phyloP scores from a whole-genome alignment of 2,888 invertebrate genomes.

The Nephrocerus scutellatus region DNA sequence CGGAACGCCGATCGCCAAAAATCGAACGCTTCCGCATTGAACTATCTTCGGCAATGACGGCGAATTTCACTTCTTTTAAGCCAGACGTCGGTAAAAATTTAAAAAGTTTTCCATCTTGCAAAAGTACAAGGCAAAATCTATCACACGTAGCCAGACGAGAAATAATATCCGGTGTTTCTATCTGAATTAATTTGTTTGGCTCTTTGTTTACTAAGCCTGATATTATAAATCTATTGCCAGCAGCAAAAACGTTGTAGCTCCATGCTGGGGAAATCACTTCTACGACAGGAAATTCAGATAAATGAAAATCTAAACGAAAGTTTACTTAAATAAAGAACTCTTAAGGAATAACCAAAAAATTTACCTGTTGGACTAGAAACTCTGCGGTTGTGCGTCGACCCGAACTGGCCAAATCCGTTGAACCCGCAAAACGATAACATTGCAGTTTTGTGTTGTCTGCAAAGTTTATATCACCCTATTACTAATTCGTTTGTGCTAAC shows the following conservation, averaged over 20 bases:
- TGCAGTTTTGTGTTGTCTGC: too few relatives aligned
- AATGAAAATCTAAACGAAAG: not conserved
- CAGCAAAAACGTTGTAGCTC: slow-evolving; percentile 36
- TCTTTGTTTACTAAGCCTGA: slow-evolving; percentile 29
- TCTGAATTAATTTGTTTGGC: slow-evolving; percentile 18
- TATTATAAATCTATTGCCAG: slow-evolving; percentile 23
- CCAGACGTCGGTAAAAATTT: slow-evolving; percentile 25
- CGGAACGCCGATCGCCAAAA: slow-evolving; percentile 31
- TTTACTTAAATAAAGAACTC: too few relatives aligned
- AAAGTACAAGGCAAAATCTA: slow-evolving; percentile 34
- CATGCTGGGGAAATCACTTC: too few relatives aligned
- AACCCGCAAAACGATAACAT: slow-evolving; percentile 35
- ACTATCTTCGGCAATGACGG: slow-evolving; percentile 14
- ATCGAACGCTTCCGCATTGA: slow-evolving; percentile 29
- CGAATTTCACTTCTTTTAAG: slow-evolving; percentile 29
- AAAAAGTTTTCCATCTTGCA: slow-evolving; percentile 35
- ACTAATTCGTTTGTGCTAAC: too few relatives aligned
- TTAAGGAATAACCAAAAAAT: slow-evolving; percentile 5
- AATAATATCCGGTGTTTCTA: slow-evolving; percentile 27
- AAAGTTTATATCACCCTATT: too few relatives aligned
- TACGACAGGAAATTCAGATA: not conserved
- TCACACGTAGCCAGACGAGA: slow-evolving; percentile 33
- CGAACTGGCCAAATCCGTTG: slow-evolving; percentile 44
- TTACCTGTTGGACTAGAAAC: slow-evolving; percentile 15
- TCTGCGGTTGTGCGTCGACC: slow-evolving; percentile 22